These are phyloP conservation scores for Anas platyrhynchos DNA, from an alignment of 2,113 vertebrate genomes.

Conservation along the genomic window DNA sequence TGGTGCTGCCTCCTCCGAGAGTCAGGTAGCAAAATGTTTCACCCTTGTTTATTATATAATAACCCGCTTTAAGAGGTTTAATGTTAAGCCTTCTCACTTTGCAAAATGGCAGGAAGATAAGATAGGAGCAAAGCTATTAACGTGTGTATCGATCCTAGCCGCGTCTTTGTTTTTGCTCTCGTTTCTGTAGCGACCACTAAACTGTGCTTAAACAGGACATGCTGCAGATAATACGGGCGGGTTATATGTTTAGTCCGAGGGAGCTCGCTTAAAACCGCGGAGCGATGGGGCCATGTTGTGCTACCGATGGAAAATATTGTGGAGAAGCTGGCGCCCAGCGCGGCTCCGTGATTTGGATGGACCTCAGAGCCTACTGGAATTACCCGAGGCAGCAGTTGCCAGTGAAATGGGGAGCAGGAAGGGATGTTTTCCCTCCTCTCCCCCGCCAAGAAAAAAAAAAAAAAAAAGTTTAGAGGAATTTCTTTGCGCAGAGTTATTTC, in stretches of 20 bases:
- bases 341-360: not conserved
- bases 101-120: slow-evolving; percentile 58
- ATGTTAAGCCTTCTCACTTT: slow-evolving; percentile 37
- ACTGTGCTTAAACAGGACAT: slow-evolving; percentile 34
- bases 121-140: slow-evolving; percentile 55
- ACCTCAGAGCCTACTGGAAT: slow-evolving; percentile 12
- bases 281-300: not conserved
- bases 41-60: slow-evolving; percentile 48
- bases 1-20: not conserved
- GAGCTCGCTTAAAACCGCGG: not conserved
- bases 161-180: slow-evolving; percentile 22
- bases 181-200: slow-evolving; percentile 19
- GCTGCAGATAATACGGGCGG: not conserved
- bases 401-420: not conserved
- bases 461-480: not conserved
- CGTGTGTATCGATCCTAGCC: not conserved
- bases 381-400: not conserved
- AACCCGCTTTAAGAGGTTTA: slow-evolving; percentile 29
- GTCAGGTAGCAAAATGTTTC: slow-evolving; percentile 38
- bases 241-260: not conserved
- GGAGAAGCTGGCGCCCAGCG: not conserved
- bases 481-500: not conserved
- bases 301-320: not conserved
- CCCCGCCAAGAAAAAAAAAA: not conserved
- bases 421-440: not conserved